Evolutionary conservation across 1,140 invertebrate genomes (phyloP).

Genomic region (Zaprionus nigranus): DNA sequence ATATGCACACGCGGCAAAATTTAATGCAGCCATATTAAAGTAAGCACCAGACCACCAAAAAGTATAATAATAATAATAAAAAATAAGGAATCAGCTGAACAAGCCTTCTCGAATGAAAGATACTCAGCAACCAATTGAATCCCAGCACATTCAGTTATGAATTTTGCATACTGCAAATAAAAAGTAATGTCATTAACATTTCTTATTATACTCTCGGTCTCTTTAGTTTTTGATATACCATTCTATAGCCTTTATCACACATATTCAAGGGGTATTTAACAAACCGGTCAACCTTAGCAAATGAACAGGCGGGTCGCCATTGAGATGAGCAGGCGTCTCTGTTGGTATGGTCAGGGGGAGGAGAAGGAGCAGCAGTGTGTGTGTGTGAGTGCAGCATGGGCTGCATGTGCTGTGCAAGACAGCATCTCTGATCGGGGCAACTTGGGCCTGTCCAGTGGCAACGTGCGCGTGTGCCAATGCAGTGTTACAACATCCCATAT

Average conservation of each 20-base stretch:
- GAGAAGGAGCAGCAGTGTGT: not conserved
- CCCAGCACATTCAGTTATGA: too few species aligned
- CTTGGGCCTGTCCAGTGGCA: conserved; percentile 54
- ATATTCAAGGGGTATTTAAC: not conserved
- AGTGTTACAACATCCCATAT: conserved; percentile 83
- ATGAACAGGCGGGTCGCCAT: conserved; percentile 28
- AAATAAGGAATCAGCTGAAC: not conserved
- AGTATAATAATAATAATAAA: conserved; percentile 45
- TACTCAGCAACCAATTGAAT: too few species aligned
- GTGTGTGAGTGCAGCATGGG: too few species aligned
- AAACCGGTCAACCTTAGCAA: conserved; percentile 43
- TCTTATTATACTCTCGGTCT: not conserved
- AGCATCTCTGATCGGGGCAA: conserved; percentile 21
- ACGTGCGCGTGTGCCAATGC: conserved; percentile 83
- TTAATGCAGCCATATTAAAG: conserved; percentile 78
- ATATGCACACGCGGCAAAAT: conserved; percentile 65
- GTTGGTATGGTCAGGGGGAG: not conserved
- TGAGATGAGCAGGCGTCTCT: conserved; percentile 35
- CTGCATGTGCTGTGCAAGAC: conserved; percentile 8
- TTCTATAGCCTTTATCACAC: not conserved
- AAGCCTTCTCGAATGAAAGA: not conserved
- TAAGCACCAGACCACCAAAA: conserved; percentile 69
- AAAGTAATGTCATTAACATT: not conserved
- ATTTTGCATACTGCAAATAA: not conserved
- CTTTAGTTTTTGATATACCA: not conserved